Percentiles rank a stretch among this genome's conserved stretches.
Conservation (phyloP, 1,140 invertebrate genomes). For the Cydia amplana region DNA sequence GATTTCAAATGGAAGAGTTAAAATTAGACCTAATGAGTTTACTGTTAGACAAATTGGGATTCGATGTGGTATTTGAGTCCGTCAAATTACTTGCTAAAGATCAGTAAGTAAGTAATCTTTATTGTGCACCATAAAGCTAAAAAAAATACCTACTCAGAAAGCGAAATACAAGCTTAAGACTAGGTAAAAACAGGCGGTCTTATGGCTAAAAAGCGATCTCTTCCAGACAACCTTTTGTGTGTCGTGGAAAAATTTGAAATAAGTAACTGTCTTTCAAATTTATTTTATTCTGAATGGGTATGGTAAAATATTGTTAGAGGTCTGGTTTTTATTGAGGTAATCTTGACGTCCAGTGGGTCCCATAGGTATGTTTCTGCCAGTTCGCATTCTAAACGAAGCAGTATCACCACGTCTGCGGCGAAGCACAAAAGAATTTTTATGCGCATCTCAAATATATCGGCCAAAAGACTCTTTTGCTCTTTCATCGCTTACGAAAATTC, state of each 20-base stretch:
- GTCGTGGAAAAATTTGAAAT: too few relatives aligned
- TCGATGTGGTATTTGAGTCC: background rate
- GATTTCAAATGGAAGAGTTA: slow-evolving; percentile 22
- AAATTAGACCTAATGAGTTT: slow-evolving; percentile 20
- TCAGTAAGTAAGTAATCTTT: too few relatives aligned
- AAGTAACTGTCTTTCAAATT: too few relatives aligned
- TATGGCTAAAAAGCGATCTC: too few relatives aligned
- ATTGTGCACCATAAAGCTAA: too few relatives aligned
- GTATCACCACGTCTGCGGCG: slow-evolving; percentile 52
- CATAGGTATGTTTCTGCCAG: slow-evolving; percentile 41
- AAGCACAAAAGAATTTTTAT: slow-evolving; percentile 53
- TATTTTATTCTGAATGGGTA: too few relatives aligned
- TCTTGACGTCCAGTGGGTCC: background rate
- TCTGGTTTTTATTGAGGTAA: slow-evolving; percentile 22
- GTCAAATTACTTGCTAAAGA: too few relatives aligned
- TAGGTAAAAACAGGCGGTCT: too few relatives aligned
- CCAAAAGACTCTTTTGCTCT: slow-evolving; percentile 36
- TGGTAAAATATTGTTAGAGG: slow-evolving; percentile 9
- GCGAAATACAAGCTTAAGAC: too few relatives aligned
- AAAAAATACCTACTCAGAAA: too few relatives aligned
- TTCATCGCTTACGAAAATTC: slow-evolving; percentile 6
- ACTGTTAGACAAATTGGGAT: background rate
- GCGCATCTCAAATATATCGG: slow-evolving; percentile 49
- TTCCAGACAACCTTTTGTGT: too few relatives aligned
- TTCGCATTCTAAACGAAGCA: slow-evolving; percentile 47